Evolutionary conservation across 2,888 invertebrate genomes (phyloP).

Genomic region (Lasius platythorax): DNA sequence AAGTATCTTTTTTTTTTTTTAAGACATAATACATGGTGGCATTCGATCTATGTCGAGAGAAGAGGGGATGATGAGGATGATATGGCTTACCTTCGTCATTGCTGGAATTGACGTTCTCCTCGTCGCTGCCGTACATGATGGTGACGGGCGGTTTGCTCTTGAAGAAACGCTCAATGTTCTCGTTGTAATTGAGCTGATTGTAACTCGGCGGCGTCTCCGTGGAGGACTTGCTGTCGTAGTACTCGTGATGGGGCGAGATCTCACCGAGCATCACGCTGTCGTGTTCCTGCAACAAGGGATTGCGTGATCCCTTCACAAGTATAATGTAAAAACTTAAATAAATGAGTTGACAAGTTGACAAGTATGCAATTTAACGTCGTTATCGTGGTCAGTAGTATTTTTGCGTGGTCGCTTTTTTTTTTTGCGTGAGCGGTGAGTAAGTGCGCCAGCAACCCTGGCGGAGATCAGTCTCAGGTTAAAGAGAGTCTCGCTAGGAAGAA

Average conservation of each 20-base stretch:
- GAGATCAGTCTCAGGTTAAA: conserved; percentile 54
- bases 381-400: conserved; percentile 57
- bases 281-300: conserved; percentile 89
- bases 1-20: too few relatives aligned
- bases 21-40: too few relatives aligned
- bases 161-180: conserved; percentile 90
- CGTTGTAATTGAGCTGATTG: conserved; percentile 94
- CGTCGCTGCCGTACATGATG: conserved; percentile 77
- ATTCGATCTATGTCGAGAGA: too few relatives aligned
- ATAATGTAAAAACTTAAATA: conserved; percentile 79
- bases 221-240: conserved; percentile 92
- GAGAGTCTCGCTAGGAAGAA: conserved; percentile 1
- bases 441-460: conserved; percentile 17
- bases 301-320: conserved; percentile 83
- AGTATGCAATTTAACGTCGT: conserved; percentile 46
- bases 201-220: conserved; percentile 94
- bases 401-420: conserved; percentile 50
- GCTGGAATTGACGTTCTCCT: conserved; percentile 79
- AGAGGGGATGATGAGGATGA: neutral
- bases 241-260: conserved; percentile 94
- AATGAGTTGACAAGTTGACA: conserved; percentile 58
- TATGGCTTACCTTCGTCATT: conserved; percentile 76
- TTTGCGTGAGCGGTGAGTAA: conserved; percentile 22
- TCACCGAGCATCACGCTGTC: conserved; percentile 94
- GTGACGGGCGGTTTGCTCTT: conserved; percentile 78